Conservation (phyloP, 2,888 invertebrate species). For the Pimpla rufipes region DNA sequence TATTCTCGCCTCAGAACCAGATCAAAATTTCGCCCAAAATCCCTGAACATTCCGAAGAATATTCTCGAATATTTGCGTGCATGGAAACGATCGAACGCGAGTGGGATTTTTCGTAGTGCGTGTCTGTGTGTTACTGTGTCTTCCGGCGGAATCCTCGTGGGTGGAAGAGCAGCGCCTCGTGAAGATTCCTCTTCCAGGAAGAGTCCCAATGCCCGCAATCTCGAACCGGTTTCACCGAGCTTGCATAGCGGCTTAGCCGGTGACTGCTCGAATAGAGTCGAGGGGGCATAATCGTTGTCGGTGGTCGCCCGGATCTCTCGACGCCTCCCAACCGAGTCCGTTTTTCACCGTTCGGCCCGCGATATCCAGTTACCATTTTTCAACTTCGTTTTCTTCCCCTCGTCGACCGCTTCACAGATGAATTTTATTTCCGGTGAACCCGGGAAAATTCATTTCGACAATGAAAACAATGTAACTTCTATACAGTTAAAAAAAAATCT, state of each 20-base stretch:
- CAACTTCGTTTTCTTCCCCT: neutral
- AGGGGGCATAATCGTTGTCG: slow-evolving; percentile 30
- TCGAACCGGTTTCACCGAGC: slow-evolving; percentile 31
- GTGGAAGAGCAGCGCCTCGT: slow-evolving; percentile 16
- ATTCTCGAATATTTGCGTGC: neutral
- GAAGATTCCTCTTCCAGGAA: slow-evolving; percentile 51
- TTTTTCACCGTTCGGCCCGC: neutral
- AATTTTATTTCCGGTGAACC: neutral
- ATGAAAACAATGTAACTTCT: too few relatives aligned
- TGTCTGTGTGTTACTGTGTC: slow-evolving; percentile 6
- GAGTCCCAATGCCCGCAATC: slow-evolving; percentile 40
- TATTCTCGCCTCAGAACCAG: too few relatives aligned
- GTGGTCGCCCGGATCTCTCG: slow-evolving; percentile 15
- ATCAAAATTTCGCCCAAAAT: neutral
- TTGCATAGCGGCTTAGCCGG: slow-evolving; percentile 15
- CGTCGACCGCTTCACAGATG: neutral
- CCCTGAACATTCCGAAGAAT: neutral
- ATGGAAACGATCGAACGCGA: neutral
- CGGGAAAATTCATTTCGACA: too few relatives aligned
- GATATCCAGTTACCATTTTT: neutral
- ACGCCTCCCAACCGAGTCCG: neutral
- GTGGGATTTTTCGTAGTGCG: neutral
- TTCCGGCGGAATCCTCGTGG: slow-evolving; percentile 37
- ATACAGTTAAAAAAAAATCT: too few relatives aligned
- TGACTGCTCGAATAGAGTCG: slow-evolving; percentile 25